Conservation (phyloP, 2,888 invertebrate genomes). For the Molanna angustata region DNA sequence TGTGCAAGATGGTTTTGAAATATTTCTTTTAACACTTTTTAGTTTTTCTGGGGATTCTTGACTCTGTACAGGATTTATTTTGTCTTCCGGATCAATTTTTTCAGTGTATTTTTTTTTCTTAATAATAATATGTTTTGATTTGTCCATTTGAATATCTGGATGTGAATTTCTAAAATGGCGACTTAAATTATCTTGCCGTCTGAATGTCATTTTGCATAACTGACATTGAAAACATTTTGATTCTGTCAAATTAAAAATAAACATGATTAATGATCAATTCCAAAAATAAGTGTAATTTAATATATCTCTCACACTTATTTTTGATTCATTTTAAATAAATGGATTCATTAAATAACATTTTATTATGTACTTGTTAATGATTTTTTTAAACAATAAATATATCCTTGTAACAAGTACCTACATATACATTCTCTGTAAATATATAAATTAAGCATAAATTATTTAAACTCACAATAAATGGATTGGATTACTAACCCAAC, state of each 20-base stretch:
- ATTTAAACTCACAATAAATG: too few relatives aligned
- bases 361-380: too few relatives aligned
- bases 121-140: not conserved
- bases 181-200: conserved; percentile 74
- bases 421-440: too few relatives aligned
- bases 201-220: conserved; percentile 67
- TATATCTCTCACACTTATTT: too few relatives aligned
- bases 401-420: too few relatives aligned
- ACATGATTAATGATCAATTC: not conserved
- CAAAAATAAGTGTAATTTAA: too few relatives aligned
- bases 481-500: too few relatives aligned
- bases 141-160: conserved; percentile 44
- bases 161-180: conserved; percentile 77
- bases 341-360: too few relatives aligned
- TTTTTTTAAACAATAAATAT: too few relatives aligned
- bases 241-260: conserved; percentile 46
- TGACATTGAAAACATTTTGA: conserved; percentile 68
- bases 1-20: not conserved
- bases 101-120: not conserved
- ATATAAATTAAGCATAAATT: too few relatives aligned
- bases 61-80: not conserved
- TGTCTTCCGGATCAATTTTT: conserved; percentile 2
- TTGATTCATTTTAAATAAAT: too few relatives aligned
- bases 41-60: not conserved
- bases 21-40: not conserved